Percentiles rank a stretch among this genome's conserved stretches.
Evolutionary conservation across 1,140 invertebrate species (phyloP).

Genomic region (Hyposmocoma kahamanoa): DNA sequence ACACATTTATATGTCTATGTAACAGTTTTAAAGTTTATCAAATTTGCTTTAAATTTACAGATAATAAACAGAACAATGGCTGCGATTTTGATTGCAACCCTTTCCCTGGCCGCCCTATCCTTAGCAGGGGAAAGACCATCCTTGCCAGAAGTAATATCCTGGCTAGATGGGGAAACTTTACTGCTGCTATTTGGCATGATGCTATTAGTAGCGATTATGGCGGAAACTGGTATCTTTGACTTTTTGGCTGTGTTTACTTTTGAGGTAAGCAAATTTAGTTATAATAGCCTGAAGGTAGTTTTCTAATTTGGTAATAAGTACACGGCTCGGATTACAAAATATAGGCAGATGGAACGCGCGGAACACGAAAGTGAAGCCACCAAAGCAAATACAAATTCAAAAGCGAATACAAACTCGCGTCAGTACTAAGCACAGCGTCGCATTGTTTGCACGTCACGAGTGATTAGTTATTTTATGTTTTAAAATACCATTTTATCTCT

Average conservation of each 20-base stretch:
- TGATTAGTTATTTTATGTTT: too few species aligned
- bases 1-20: not conserved
- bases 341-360: too few species aligned
- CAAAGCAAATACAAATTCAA: too few species aligned
- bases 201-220: slow-evolving; percentile 87
- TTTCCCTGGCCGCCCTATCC: slow-evolving; percentile 82
- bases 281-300: too few species aligned
- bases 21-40: not conserved
- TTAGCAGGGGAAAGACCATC: slow-evolving; percentile 81
- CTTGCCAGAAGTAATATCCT: slow-evolving; percentile 82
- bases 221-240: slow-evolving; percentile 90
- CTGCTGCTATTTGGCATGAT: slow-evolving; percentile 90
- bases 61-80: slow-evolving; percentile 84
- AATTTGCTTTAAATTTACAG: slow-evolving; percentile 31
- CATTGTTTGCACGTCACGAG: too few species aligned
- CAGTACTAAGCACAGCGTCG: too few species aligned
- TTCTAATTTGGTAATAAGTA: too few species aligned
- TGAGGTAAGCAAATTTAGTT: slow-evolving; percentile 75
- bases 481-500: too few species aligned
- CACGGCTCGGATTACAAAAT: too few species aligned
- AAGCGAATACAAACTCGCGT: too few species aligned
- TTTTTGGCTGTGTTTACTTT: slow-evolving; percentile 85
- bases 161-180: slow-evolving; percentile 90
- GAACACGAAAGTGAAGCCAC: too few species aligned
- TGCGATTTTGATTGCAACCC: slow-evolving; percentile 83